Evolutionary conservation across 1,140 invertebrate species (phyloP), one percentile per base, ranked within the genome.

Genomic region (Chelonus insularis): DNA sequence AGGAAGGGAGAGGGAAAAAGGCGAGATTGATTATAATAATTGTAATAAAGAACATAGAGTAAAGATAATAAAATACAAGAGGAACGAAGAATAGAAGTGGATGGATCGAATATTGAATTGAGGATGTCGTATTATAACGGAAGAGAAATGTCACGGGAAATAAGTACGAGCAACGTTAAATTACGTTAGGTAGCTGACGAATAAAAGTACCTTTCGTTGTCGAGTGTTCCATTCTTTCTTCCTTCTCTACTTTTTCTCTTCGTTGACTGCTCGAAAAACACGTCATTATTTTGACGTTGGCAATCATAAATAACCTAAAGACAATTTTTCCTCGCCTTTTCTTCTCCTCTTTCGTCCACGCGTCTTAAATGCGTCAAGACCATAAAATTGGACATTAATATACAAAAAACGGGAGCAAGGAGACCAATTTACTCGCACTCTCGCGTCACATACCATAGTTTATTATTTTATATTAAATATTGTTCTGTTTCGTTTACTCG

Each of bases 351-450:
- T 51, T 11, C 32, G 34, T n/a, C 16, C 8, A 11, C 32, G 6
- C 36, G 36, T 16, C 18, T 54, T 54, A 54, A 36, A 37, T 7
- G 2, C 9, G 39, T 11, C 32, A n/a, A n/a, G n/a, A 50, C 6
- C 48, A 54, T 21, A 61, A n/a, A 45, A 56, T 36, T 47, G 37
- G 32, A 60, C 64, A 60, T n/a, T n/a, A n/a, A n/a, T n/a, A n/a
- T n/a, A n/a, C n/a, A n/a, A n/a, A n/a, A n/a, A n/a, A 66, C 41
- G 50, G 21, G 43, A 68, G 62, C 63, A 59, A 59, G 59, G 72
- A 73, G 74, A 77, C 72, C 74, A 77, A 75, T 74, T 73, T 76
- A 74, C 69, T 59, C 54, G 55, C 64, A 70, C 69, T 51, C 61
- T 58, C n/a, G n/a, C n/a, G n/a, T n/a, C n/a, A n/a, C n/a, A n/a